Evolutionary conservation across 2,797 vertebrate genomes (phyloP).

Genomic region (Acrossocheilus fasciatus): DNA sequence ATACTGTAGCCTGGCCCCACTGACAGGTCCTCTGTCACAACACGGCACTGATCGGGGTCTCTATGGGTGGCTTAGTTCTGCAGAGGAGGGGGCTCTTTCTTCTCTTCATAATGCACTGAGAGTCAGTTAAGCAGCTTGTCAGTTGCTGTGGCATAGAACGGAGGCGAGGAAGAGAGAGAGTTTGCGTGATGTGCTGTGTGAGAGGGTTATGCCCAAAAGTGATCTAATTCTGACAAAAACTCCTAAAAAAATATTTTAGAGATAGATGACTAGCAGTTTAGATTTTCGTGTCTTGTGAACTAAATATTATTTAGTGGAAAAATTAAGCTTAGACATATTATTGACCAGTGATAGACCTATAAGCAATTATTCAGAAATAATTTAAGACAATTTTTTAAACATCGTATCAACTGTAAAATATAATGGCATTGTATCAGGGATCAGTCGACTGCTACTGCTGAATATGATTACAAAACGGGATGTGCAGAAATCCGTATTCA

Average conservation of each 20-base stretch:
- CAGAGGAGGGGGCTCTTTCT: conserved; percentile 68
- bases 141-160: conserved; percentile 62
- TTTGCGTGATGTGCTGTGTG: conserved; percentile 19
- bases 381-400: not conserved
- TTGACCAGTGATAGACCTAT: not conserved
- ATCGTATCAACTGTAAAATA: not conserved
- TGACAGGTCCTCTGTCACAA: conserved; percentile 84
- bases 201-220: not conserved
- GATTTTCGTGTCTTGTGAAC: not conserved
- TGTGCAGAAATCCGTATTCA: not conserved
- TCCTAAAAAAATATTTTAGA: not conserved
- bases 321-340: not conserved
- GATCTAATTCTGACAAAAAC: not conserved
- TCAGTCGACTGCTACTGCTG: not conserved
- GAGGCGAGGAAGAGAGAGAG: conserved; percentile 43
- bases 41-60: conserved; percentile 78
- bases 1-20: conserved; percentile 74
- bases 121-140: conserved; percentile 68
- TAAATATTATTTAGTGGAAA: not conserved
- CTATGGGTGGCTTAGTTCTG: conserved; percentile 79
- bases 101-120: conserved; percentile 59
- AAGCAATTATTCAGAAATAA: not conserved
- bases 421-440: not conserved
- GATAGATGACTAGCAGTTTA: not conserved
- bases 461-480: not conserved